Evolutionary conservation across 2,888 invertebrate species (phyloP).

Genomic region (Morpho helenor): DNA sequence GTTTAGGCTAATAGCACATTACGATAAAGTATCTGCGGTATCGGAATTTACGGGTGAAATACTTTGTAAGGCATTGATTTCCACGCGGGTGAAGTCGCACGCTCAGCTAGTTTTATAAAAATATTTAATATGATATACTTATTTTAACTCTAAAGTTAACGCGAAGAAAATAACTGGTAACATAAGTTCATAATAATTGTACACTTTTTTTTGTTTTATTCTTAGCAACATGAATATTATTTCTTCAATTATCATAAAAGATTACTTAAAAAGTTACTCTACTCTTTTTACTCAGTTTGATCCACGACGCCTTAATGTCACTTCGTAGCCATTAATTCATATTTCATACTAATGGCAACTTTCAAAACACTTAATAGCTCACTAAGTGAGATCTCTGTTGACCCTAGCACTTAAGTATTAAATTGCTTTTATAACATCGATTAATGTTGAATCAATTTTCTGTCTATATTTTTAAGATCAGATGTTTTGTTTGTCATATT

Average conservation of each 20-base stretch:
- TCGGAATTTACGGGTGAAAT: no score
- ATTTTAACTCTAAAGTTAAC: no score
- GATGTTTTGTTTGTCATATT: not conserved
- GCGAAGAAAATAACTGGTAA: no score
- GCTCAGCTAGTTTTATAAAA: no score
- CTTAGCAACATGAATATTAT: not conserved
- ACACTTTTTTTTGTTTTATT: no score
- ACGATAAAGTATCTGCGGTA: no score
- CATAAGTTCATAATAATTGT: no score
- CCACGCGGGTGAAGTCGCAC: no score
- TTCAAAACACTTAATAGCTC: constrained; percentile 66
- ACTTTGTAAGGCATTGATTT: no score
- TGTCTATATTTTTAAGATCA: not conserved
- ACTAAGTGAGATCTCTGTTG: constrained; percentile 58
- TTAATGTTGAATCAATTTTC: constrained; percentile 4
- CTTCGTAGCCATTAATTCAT: constrained; percentile 65
- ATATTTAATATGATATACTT: no score
- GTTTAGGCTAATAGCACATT: no score
- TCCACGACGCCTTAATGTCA: constrained; percentile 56
- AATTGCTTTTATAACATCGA: not conserved
- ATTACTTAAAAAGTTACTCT: constrained; percentile 5
- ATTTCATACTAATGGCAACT: constrained; percentile 72
- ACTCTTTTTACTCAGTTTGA: constrained; percentile 8
- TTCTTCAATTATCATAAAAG: not conserved
- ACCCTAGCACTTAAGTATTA: constrained; percentile 33